Base-by-base conservation (phyloP, 2,797 vertebrate genomes). In the Galago senegalensis region DNA sequence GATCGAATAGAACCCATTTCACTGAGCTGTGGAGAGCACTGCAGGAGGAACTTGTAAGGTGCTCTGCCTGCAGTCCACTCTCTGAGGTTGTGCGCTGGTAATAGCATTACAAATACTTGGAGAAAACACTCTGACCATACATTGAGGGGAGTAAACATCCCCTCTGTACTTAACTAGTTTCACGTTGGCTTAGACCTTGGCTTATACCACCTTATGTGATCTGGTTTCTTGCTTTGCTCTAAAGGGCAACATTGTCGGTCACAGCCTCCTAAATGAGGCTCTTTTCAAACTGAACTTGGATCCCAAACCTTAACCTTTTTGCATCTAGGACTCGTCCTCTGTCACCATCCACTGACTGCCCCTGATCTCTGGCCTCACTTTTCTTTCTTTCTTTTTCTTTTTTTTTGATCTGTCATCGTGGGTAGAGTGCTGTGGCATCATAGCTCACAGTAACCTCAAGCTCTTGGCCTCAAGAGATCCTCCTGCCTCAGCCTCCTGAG, bases 31-130 rank as follows among this genome's bases (percentile, higher is more conserved):
- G 29, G 40, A 25, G 20, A 85, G 61, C 3, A 7, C 49, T 40
- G 14, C 7, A 40, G 69, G 82, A n/a, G 29, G 12, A 31, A 4
- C 7, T 31, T 63, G 76, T 4, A 3, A 23, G 58, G 46, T 23
- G 34, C 12, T 58, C 9, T 16, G 27, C 37, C 0, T 1, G 9
- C 1, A 3, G 20, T 25, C 18, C 8, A 37, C 10, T 58, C 25
- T 13, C 56, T 20, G 1, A 3, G 4, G 7, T 34, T 13, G 23
- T 53, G 7, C 10, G 20, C 49, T 21, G 0, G 11, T 77, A 3
- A 17, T 4, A 9, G 2, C 29, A 0, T n/a, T 4, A 8, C 3
- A 31, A 25, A 49, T n/a, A 1, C 6, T 9, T 29, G 25, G 37
- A 83, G 16, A 23, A 73, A 20, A 29, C 13, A 11, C 60, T 37